These are phyloP conservation scores for Scaptomyza flava DNA, from an alignment of 2,888 invertebrate species.

Conservation along the genomic window DNA sequence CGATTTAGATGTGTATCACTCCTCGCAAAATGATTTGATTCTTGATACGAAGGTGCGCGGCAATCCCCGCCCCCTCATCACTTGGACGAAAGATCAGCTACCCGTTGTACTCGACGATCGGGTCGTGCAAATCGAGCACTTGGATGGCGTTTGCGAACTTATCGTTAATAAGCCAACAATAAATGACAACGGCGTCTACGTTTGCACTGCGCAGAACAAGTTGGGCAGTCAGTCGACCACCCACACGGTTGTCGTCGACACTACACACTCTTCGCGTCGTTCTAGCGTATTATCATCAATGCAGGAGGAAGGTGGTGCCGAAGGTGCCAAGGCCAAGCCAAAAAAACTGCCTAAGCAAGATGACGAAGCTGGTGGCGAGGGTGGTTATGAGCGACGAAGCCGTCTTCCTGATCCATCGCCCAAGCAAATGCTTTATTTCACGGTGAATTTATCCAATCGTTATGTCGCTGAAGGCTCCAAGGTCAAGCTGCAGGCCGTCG, in stretches of 20 bases:
- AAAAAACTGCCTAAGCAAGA: constrained; percentile 70
- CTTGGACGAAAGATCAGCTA: constrained; percentile 90
- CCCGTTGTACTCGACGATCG: constrained; percentile 86
- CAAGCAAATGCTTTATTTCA: constrained; percentile 84
- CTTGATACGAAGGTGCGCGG: constrained; percentile 92
- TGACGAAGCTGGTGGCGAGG: constrained; percentile 82
- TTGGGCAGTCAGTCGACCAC: constrained; percentile 90
- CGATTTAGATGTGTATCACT: constrained; percentile 88
- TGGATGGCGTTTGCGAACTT: constrained; percentile 91
- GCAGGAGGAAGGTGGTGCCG: constrained; percentile 71
- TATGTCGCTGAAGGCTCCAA: constrained; percentile 87
- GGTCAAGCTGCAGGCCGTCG: constrained; percentile 91
- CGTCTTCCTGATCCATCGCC: constrained; percentile 84
- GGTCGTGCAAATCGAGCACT: constrained; percentile 88
- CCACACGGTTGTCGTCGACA: constrained; percentile 87
- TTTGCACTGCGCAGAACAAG: constrained; percentile 88
- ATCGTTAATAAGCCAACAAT: constrained; percentile 88
- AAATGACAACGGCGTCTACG: constrained; percentile 86
- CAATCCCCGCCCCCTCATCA: constrained; percentile 89
- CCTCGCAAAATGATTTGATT: constrained; percentile 90
- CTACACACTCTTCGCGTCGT: constrained; percentile 81
- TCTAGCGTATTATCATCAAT: constrained; percentile 80
- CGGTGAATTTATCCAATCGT: constrained; percentile 82
- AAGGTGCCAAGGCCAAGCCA: constrained; percentile 59
- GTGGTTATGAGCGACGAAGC: constrained; percentile 86